Evolutionary conservation across 2,113 vertebrate genomes (phyloP).

Genomic region (Rhea pennata): DNA sequence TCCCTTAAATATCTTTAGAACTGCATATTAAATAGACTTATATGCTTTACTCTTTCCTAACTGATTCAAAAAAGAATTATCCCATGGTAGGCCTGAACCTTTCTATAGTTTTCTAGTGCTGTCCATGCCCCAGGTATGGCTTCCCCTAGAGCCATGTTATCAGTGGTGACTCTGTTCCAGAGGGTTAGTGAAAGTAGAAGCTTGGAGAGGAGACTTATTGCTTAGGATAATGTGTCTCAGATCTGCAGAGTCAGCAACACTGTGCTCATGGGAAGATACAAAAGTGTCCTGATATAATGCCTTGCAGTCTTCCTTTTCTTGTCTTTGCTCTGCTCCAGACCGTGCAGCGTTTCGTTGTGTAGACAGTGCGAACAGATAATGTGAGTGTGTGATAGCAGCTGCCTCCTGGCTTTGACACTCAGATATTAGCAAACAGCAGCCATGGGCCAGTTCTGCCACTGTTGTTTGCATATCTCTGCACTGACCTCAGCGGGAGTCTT

Average conservation of each 20-base stretch:
- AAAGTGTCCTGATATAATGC: background rate
- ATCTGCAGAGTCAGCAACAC: background rate
- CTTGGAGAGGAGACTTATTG: background rate
- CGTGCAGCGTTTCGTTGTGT: background rate
- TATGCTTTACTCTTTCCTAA: background rate
- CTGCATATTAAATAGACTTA: background rate
- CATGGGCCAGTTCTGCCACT: background rate
- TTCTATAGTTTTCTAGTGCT: background rate
- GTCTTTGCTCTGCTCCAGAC: background rate
- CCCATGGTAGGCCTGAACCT: background rate
- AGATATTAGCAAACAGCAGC: background rate
- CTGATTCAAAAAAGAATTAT: background rate
- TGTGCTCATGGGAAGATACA: background rate
- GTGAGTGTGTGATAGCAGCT: background rate
- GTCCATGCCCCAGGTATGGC: background rate
- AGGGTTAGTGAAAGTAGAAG: background rate
- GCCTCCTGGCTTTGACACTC: background rate
- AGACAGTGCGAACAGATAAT: background rate
- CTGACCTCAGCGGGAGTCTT: background rate
- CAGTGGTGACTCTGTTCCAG: rapidly evolving
- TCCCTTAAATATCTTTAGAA: background rate
- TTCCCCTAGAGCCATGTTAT: background rate
- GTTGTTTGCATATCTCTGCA: background rate
- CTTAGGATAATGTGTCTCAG: background rate
- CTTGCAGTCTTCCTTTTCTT: background rate